phyloP scores from a whole-genome alignment of 2,888 invertebrate species.

The Ophioninae sp. region DNA sequence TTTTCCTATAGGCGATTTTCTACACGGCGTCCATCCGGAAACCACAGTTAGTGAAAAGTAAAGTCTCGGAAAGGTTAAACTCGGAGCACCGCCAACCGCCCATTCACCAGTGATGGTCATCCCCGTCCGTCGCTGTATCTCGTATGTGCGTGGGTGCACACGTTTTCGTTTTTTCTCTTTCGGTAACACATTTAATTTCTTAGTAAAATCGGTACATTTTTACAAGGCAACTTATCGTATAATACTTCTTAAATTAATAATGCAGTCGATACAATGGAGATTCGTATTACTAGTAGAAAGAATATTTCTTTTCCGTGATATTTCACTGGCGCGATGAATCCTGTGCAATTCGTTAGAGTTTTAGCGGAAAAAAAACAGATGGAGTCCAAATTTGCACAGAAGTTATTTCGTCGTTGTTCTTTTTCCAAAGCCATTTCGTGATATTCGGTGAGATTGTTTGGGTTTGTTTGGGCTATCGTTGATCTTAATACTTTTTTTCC shows the following conservation, averaged over 20 bases:
- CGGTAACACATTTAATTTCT: slow-evolving; percentile 77
- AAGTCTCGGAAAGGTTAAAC: too few species aligned
- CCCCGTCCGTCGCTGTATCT: not conserved
- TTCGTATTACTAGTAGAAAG: slow-evolving; percentile 43
- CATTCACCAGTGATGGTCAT: not conserved
- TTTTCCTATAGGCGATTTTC: too few species aligned
- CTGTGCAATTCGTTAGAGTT: slow-evolving; percentile 20
- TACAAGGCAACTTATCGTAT: slow-evolving; percentile 77
- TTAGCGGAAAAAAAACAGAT: slow-evolving; percentile 1
- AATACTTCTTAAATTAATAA: slow-evolving; percentile 73
- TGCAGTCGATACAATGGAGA: slow-evolving; percentile 65
- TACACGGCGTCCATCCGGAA: too few species aligned
- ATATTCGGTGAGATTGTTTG: slow-evolving; percentile 12
- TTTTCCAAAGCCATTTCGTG: not conserved
- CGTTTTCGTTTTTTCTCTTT: slow-evolving; percentile 64
- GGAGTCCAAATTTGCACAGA: not conserved
- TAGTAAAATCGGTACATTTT: slow-evolving; percentile 77
- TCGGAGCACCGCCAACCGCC: too few species aligned
- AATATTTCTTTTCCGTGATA: slow-evolving; percentile 20
- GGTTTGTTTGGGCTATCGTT: not conserved
- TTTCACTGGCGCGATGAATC: slow-evolving; percentile 20
- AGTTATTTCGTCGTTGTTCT: too few species aligned
- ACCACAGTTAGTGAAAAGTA: too few species aligned
- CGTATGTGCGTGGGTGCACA: not conserved
- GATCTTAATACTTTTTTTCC: slow-evolving; percentile 11